Conservation (phyloP, 2,888 invertebrate genomes). For the Thalpophila matura region DNA sequence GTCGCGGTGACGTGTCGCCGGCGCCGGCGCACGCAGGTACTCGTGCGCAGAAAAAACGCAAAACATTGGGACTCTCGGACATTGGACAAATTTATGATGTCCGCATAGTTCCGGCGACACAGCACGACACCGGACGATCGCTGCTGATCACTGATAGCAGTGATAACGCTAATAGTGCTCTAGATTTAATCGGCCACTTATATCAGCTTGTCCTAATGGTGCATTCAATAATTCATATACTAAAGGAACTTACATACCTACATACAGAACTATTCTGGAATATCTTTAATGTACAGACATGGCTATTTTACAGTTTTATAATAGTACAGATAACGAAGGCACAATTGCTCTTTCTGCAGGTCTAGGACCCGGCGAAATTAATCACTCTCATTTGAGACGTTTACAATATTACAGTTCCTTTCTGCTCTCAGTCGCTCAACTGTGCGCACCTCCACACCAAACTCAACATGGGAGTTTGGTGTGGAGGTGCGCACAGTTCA, state of each 20-base stretch:
- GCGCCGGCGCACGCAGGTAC: slow-evolving; percentile 53
- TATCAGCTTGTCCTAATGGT: slow-evolving; percentile 1
- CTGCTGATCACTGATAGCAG: slow-evolving; percentile 1
- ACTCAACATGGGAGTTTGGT: too few relatives aligned
- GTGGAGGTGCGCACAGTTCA: too few relatives aligned
- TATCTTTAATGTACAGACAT: too few relatives aligned
- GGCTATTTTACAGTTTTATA: too few relatives aligned
- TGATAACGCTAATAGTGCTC: slow-evolving; percentile 17
- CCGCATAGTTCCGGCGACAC: slow-evolving; percentile 45
- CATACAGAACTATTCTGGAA: not conserved
- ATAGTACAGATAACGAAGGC: too few relatives aligned
- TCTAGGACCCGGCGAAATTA: too few relatives aligned
- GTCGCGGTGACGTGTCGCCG: slow-evolving; percentile 48
- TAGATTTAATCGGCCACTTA: not conserved
- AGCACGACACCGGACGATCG: not conserved
- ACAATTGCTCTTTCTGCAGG: too few relatives aligned
- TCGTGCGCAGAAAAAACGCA: slow-evolving; percentile 41
- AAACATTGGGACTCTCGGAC: slow-evolving; percentile 42
- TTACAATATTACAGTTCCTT: too few relatives aligned
- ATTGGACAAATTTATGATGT: slow-evolving; percentile 49
- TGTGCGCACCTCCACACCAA: too few relatives aligned
- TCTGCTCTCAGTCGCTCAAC: too few relatives aligned
- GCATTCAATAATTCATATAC: slow-evolving; percentile 3
- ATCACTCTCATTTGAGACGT: too few relatives aligned
- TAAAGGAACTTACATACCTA: not conserved